phyloP scores from a whole-genome alignment of 2,113 vertebrate genomes.

The Callocephalon fimbriatum region DNA sequence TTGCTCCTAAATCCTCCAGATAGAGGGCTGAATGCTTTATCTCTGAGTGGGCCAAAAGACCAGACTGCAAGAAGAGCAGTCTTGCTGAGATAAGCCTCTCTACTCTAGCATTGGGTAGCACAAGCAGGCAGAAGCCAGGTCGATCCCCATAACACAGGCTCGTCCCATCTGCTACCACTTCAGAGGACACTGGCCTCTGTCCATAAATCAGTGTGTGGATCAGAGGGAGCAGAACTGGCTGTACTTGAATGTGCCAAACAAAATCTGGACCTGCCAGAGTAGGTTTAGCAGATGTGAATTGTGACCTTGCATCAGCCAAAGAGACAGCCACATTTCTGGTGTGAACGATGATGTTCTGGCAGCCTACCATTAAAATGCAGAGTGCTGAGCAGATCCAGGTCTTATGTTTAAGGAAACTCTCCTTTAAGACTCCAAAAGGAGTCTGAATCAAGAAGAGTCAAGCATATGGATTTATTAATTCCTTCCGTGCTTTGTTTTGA shows the following conservation, averaged over 20 bases:
- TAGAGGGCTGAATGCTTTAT: background rate
- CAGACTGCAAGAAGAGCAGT: background rate
- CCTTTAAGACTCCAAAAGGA: background rate
- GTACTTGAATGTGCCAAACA: background rate
- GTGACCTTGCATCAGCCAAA: rapidly evolving
- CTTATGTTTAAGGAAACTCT: background rate
- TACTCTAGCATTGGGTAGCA: background rate
- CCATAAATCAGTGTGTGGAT: background rate
- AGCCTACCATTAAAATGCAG: background rate
- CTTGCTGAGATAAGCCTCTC: background rate
- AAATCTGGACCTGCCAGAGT: background rate
- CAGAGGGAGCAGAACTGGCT: background rate
- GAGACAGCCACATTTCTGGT: background rate
- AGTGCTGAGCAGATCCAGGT: background rate
- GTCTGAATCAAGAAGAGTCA: background rate
- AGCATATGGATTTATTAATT: background rate
- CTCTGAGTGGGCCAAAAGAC: background rate
- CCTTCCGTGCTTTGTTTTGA: background rate
- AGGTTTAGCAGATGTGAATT: background rate
- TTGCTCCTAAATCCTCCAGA: background rate
- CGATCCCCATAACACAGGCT: background rate
- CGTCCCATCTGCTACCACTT: slow-evolving; percentile 10
- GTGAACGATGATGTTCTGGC: background rate
- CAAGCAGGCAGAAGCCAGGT: background rate
- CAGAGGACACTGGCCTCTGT: background rate